Conservation (phyloP, 2,797 vertebrate genomes). For the Tragelaphus oryx region DNA sequence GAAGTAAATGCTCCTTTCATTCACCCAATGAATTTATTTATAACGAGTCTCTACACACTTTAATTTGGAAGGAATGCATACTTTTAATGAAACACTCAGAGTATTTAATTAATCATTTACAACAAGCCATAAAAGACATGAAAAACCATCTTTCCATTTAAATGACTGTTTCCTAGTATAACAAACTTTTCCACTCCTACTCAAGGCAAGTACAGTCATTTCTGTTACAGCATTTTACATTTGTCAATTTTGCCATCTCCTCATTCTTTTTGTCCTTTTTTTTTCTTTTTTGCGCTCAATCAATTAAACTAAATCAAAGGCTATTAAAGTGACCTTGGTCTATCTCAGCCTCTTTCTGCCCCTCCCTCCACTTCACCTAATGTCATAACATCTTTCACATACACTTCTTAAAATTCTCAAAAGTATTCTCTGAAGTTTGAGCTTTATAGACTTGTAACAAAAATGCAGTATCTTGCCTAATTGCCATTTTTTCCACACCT, state of each 20-base stretch:
- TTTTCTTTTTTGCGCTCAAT: neutral
- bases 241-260: conserved; percentile 32
- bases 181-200: conserved; percentile 56
- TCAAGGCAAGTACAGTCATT: conserved; percentile 43
- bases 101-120: conserved; percentile 75
- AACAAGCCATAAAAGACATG: conserved; percentile 69
- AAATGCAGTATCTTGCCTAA: neutral
- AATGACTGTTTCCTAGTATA: conserved; percentile 55
- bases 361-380: neutral
- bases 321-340: neutral
- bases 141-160: conserved; percentile 69
- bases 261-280: neutral
- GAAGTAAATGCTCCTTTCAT: conserved; percentile 68
- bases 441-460: neutral
- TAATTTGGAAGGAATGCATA: conserved; percentile 74
- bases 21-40: conserved; percentile 66
- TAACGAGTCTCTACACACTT: conserved; percentile 61
- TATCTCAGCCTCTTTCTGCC: neutral
- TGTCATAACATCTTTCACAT: neutral
- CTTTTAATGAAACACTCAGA: conserved; percentile 75
- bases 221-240: conserved; percentile 26
- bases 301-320: conserved; percentile 49
- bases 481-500: conserved; percentile 10
- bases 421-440: conserved; percentile 33
- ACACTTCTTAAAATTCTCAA: conserved; percentile 35